Evolutionary conservation across 2,888 invertebrate species (phyloP), one percentile per base, ranked within the genome.

Genomic region (Malthinus seriepunctatus): DNA sequence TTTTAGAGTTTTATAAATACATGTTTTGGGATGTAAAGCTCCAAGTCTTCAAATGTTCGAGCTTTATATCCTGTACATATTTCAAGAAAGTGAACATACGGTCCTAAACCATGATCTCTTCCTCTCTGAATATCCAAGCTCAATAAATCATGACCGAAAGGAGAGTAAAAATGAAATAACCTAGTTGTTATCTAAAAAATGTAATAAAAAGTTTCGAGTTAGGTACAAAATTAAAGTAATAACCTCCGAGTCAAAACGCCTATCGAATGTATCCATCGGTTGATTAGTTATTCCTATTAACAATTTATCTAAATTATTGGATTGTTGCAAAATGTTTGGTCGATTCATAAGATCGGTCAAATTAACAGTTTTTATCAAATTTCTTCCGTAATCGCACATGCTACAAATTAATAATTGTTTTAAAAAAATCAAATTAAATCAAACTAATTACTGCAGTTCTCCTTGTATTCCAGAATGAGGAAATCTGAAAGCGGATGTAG

Each of bases 101-200:
- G 78, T 1, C 86, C 83, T 7, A 89, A 66, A 0, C 88, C 90
- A 67, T 87, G 86, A 77, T 90, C 90, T 4, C 90, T 80, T 0
- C 88, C 88, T 15, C 90, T 80, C 71, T 89, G 89, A 51, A 90
- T 83, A 73, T 90, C 90, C 49, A 90, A 78, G 1, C 89, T 82
- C 0, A 87, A 85, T 66, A 90, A 75, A 74, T 90, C 90, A 9
- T 34, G 14, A 0, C 90, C 90, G 65, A 87, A 88, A 0, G 89
- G 85, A 60, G 83, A 83, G 9, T 83, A 83, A 0, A 85, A 86
- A 66, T 88, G 87, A 77, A 92, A 92, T 71, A 92, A 78, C 71
- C 86, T 88, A 55, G 88, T 85, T 3, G 90, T 90, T 3, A 92
- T 74, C 88, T 89, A 12, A 12, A 52, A 47, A 33, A 31, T 14